Base-by-base conservation (phyloP, 2,888 invertebrate genomes). In the Charanyca ferruginea region DNA sequence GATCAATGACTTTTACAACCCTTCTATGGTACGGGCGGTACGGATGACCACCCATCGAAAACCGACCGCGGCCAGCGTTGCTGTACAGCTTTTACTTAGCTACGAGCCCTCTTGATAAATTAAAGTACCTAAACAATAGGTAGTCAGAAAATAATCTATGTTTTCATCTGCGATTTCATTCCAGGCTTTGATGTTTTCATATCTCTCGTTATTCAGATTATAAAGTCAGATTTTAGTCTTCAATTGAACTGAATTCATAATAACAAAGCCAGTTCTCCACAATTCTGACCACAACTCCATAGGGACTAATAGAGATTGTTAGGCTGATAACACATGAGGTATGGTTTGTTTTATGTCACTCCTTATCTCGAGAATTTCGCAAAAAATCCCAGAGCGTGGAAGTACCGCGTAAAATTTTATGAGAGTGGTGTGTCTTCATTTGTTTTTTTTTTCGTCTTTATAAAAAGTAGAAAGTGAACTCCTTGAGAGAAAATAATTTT, bases 321-420 rank as follows among this genome's bases (percentile, higher is more conserved):
- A 65, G 52, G 16, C 48, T 35, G 80, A 80, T 80, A 78, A 11
- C 59, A 57, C 57, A 76, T 73, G 78, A 74, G 65, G 35, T 58
- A 81, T 67, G 66, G 79, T 45, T 80, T 66, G 54, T 73, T 81
- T 81, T 79, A 78, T 54, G 70, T 75, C 69, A 59, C 45, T 25
- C 47, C 75, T 78, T 80, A 80, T 81, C 80, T 80, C 20, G 23
- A 42, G 41, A 62, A 72, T 52, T 63, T 22, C 25, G 59, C 69
- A 72, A 81, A 80, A 73, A 81, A 66, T 58, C 23, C 49, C 42
- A 28, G 70, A 60, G 51, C 51, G 20, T 22, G 35, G 38, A 38
- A 42, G 41, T 20, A 51, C 28, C 49, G 44, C 64, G 52, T 78
- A 63, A 63, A 52, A 49, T 70, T 73, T 80, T 73, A 75, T 38